A percentile compares a stretch with the other conserved stretches of the same genome.
Conservation (phyloP, 2,888 invertebrate species). For the Dicroscelio sp. region DNA sequence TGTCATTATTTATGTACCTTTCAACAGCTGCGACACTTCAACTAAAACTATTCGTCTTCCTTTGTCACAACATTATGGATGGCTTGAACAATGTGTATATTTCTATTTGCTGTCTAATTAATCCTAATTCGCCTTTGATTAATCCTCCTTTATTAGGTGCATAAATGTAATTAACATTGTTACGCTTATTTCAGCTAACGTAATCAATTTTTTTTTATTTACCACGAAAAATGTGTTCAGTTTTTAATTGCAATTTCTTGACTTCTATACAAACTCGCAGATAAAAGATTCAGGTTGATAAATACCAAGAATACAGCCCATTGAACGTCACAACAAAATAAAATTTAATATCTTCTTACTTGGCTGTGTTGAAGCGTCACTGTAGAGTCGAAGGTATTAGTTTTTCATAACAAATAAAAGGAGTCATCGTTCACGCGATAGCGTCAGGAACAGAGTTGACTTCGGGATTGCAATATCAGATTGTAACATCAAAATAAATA, state of each 20-base stretch:
- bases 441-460: neutral
- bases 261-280: too few species aligned
- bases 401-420: slow-evolving; percentile 50
- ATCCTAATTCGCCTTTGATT: neutral
- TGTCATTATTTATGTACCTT: slow-evolving; percentile 60
- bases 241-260: too few species aligned
- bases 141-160: too few species aligned
- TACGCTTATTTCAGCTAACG: too few species aligned
- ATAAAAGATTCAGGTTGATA: too few species aligned
- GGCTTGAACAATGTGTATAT: slow-evolving; percentile 23
- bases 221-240: too few species aligned
- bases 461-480: slow-evolving; percentile 35
- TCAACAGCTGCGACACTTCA: slow-evolving; percentile 65
- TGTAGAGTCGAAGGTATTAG: slow-evolving; percentile 44
- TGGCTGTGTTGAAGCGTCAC: too few species aligned
- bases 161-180: neutral
- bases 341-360: too few species aligned
- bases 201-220: too few species aligned
- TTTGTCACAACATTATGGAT: slow-evolving; percentile 66
- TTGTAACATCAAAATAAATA: slow-evolving; percentile 48
- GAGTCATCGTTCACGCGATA: slow-evolving; percentile 44
- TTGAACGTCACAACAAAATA: neutral
- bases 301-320: too few species aligned
- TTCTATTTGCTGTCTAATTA: slow-evolving; percentile 21
- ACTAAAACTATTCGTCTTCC: slow-evolving; percentile 69